Base-by-base conservation (phyloP, 1,140 invertebrate species). In the Onthophagus taurus region DNA sequence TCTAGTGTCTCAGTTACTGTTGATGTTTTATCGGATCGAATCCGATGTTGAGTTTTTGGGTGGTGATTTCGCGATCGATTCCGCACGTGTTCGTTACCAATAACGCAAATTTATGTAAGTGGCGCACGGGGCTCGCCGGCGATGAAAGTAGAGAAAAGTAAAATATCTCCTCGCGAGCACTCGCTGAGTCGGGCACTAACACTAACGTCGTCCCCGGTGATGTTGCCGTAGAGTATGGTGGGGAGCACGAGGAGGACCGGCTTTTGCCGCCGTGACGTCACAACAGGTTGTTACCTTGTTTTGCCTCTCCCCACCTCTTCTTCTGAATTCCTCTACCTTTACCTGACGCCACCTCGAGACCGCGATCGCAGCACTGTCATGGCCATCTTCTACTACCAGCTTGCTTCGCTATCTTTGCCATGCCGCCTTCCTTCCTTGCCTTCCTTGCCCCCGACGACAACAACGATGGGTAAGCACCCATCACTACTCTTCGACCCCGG, bases 251-350 rank as follows among this genome's bases (percentile, higher is more conserved):
- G 43, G n/a, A n/a, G n/a, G n/a, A n/a, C n/a, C n/a, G 45, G 42
- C 45, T 48, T 44, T 16, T 34, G 29, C 20, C 38, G 29, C 8
- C 5, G 47, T 61, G 59, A 61, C 59, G 59, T 61, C 59, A 61
- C 53, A 54, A 60, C 59, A 61, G 59, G 59, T 61, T 61, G 59
- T 59, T 60, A 60, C 59, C 55, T 59, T 55, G 52, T 51, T 47
- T 49, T 50, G 37, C 35, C 43, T 47, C 48, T 44, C 35, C 38
- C 17, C n/a, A n/a, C n/a, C n/a, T n/a, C n/a, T n/a, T n/a, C n/a
- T n/a, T n/a, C n/a, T n/a, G 23, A 44, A 60, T 60, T 58, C 59
- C 55, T 48, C 50, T 50, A 54, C 52, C 50, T 54, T 56, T 59
- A 60, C 57, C 59, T 61, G 55, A 52, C 49, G 42, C 45, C 21